Evolutionary conservation across 2,888 invertebrate species (phyloP), one percentile per base, ranked within the genome.

Genomic region (Morinoia aosen): DNA sequence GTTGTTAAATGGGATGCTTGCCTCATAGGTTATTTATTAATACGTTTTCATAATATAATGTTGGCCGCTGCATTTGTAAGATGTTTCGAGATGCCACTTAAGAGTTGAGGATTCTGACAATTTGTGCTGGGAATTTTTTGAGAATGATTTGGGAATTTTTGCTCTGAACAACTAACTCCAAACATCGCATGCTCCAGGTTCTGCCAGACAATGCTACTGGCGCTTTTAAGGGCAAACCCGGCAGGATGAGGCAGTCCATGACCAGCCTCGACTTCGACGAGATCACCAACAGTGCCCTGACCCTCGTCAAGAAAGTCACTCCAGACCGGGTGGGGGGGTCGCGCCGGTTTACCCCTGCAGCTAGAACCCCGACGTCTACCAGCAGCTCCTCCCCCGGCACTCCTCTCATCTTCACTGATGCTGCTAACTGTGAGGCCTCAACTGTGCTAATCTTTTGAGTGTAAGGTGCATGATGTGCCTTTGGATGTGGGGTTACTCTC

Each of bases 231-330:
- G 5, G 48, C 25, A 33, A 33, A 3, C 57, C 93, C 12, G 48
- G 10, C 16, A 25, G 95, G 33, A 4, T 64, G 64, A 11, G 95
- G 58, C 95, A 95, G 95, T 95, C 95, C 25, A 95, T 95, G 95
- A 95, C 95, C 25, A 95, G 95, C 48, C 16, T 95, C 25, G 95
- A 95, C 11, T 95, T 95, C 39, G 95, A 95, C 39, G 95, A 95
- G 40, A 61, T 95, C 14, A 64, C 95, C 19, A 95, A 95, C 95
- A 95, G 57, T 95, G 95, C 95, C 48, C 40, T 95, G 12, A 58
- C 95, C n/a, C 95, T 95, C 12, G 95, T 95, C 40, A 39, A 64
- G 56, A 58, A 95, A 64, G 64, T 95, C 25, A 95, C 95, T 11
- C 95, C 95, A 39, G 95, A 95, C 64, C 39, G 95, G 5, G 95